Percentiles rank a stretch among this genome's conserved stretches.
phyloP scores from a whole-genome alignment of 2,888 invertebrate genomes.

The Myathropa florea region DNA sequence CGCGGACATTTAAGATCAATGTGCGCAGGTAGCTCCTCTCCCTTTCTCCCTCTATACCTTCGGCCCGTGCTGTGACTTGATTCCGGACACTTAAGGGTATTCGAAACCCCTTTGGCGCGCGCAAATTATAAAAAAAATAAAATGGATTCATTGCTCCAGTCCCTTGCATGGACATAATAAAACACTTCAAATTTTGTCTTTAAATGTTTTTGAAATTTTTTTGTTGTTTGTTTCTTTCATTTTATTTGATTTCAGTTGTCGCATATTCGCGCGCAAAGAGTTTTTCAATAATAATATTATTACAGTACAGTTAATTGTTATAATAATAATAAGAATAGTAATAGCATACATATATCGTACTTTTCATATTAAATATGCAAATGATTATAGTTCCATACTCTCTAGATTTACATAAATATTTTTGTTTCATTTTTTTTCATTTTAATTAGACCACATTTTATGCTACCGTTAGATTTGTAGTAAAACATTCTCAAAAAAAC shows the following conservation, averaged over 20 bases:
- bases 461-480: conserved; percentile 19
- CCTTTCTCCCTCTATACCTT: too few relatives aligned
- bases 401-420: conserved; percentile 66
- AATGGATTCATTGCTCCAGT: too few relatives aligned
- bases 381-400: conserved; percentile 63
- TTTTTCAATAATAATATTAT: conserved; percentile 70
- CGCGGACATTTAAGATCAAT: too few relatives aligned
- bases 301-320: conserved; percentile 67
- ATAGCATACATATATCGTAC: conserved; percentile 45
- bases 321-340: conserved; percentile 69
- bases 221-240: conserved; percentile 32
- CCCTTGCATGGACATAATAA: too few relatives aligned
- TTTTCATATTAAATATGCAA: conserved; percentile 66
- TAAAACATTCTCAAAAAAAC: conserved; percentile 42
- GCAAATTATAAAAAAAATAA: too few relatives aligned
- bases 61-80: too few relatives aligned
- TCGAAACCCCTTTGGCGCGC: too few relatives aligned
- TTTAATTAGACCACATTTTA: conserved; percentile 38
- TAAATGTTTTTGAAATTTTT: background rate
- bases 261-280: conserved; percentile 68
- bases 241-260: conserved; percentile 30
- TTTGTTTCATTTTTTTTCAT: background rate
- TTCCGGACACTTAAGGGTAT: too few relatives aligned
- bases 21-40: too few relatives aligned
- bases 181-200: background rate